Evolutionary conservation across 2,113 vertebrate genomes (phyloP).

Genomic region (Lasiurus borealis): DNA sequence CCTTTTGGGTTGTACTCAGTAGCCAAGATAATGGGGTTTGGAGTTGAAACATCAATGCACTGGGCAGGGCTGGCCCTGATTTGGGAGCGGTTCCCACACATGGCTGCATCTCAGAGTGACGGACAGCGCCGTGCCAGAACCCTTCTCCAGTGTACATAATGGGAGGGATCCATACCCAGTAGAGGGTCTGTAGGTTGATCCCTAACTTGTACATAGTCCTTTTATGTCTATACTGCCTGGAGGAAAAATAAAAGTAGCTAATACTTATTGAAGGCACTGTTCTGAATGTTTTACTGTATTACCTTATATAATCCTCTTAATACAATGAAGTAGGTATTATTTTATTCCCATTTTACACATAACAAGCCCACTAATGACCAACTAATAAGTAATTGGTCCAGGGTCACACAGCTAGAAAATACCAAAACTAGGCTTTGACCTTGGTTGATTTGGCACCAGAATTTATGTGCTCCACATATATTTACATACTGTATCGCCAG

Average conservation of each 20-base stretch:
- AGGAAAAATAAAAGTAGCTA: conserved; percentile 38
- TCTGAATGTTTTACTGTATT: conserved; percentile 42
- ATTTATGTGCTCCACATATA: not conserved
- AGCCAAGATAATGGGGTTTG: conserved; percentile 13
- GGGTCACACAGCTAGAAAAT: not conserved
- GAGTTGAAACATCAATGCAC: not conserved
- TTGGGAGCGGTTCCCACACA: not conserved
- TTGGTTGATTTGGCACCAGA: conserved; percentile 29
- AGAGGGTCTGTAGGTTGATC: not conserved
- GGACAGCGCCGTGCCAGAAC: not conserved
- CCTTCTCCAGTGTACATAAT: not conserved
- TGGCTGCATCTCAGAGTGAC: not conserved
- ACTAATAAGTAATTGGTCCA: conserved; percentile 39
- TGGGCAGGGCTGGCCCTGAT: not conserved
- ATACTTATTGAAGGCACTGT: conserved; percentile 1
- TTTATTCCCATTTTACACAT: conserved; percentile 11
- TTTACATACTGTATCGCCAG: not conserved
- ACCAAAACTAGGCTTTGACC: conserved; percentile 19
- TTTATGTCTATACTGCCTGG: not conserved
- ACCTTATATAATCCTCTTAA: not conserved
- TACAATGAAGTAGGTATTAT: not conserved
- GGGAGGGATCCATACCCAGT: not conserved
- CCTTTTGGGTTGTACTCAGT: not conserved
- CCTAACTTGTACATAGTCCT: not conserved
- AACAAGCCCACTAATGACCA: not conserved